Conservation (phyloP, 30 jellyfish, hydroid and myxozoan genomes). For the Aurelia sp. region DNA sequence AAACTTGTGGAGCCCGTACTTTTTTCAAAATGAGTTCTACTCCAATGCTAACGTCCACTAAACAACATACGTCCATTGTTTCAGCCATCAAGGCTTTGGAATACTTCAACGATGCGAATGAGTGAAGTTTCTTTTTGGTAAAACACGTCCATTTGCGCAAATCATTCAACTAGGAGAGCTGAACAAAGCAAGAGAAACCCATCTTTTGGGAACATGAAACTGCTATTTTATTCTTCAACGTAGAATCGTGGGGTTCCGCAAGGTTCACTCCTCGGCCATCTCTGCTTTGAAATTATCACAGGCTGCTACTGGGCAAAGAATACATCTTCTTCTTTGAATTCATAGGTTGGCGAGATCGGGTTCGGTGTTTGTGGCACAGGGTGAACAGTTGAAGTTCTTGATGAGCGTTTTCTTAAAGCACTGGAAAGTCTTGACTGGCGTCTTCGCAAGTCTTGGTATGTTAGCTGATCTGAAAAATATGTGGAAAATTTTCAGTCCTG, state of each 20-base stretch:
- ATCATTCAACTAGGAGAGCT: too few relatives aligned
- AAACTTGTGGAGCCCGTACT: too few relatives aligned
- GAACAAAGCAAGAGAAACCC: too few relatives aligned
- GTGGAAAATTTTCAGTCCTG: not conserved
- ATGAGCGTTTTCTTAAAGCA: conserved; percentile 37
- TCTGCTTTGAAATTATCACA: not conserved
- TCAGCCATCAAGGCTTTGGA: too few relatives aligned
- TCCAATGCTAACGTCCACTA: too few relatives aligned
- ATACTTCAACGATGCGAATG: too few relatives aligned
- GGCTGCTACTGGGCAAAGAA: conserved; percentile 18
- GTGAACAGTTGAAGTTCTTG: conserved; percentile 43
- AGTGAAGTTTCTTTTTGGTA: too few relatives aligned
- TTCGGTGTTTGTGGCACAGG: conserved; percentile 56
- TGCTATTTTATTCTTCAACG: too few relatives aligned
- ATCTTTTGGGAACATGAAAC: too few relatives aligned
- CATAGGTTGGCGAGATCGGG: conserved; percentile 26
- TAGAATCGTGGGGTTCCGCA: not conserved
- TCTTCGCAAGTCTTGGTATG: conserved; percentile 29
- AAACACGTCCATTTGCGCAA: too few relatives aligned
- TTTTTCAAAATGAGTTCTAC: too few relatives aligned
- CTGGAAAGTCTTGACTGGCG: conserved; percentile 43
- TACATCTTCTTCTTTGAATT: conserved; percentile 45
- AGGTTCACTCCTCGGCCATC: not conserved
- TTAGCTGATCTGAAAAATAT: not conserved
- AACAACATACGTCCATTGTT: too few relatives aligned